Evolutionary conservation across 2,113 vertebrate species (phyloP), one percentile per base, ranked within the genome.

Genomic region (Phaetusa simplex): DNA sequence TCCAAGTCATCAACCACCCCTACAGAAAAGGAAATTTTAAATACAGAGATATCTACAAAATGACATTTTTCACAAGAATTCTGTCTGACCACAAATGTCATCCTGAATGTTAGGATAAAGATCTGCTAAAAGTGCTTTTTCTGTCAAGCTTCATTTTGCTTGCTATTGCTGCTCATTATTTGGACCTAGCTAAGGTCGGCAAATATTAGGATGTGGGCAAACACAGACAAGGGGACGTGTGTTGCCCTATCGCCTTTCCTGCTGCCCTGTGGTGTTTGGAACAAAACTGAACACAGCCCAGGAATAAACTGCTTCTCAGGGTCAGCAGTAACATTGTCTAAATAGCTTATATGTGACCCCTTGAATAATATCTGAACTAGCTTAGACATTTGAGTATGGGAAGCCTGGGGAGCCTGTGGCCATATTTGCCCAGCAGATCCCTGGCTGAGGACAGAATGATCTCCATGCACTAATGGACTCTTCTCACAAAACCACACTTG

Each of bases 21-120:
- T 45, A 34, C 1, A 6, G 61, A 74, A 73, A 45, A 73, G 30
- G 42, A 74, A 43, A 32, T 14, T 49, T 56, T 70, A 42, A 34
- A 64, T 50, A 23, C 5, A 10, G 13, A 7, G 6, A 29, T 70
- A 43, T 20, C 27, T 8, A 16, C 67, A 23, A 0, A 0, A 8
- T 38, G 47, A 74, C 0, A 3, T 49, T 76, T 77, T 34, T 85
- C 21, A 27, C 27, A 49, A 72, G 38, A 67, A 21, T 19, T 59
- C 38, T 12, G 1, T 49, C 67, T 72, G 30, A 26, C n/a, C 4
- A 16, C 21, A 81, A 12, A 36, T 6, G 3, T 67, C 26, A 21
- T 7, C 9, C n/a, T 53, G 45, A 43, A 58, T 22, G 19, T 49
- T 40, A 58, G 62, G 32, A 36, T 55, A 36, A 77, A 84, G 86